phyloP scores from a whole-genome alignment of 2,113 vertebrate species.

The Cardinalis cardinalis region DNA sequence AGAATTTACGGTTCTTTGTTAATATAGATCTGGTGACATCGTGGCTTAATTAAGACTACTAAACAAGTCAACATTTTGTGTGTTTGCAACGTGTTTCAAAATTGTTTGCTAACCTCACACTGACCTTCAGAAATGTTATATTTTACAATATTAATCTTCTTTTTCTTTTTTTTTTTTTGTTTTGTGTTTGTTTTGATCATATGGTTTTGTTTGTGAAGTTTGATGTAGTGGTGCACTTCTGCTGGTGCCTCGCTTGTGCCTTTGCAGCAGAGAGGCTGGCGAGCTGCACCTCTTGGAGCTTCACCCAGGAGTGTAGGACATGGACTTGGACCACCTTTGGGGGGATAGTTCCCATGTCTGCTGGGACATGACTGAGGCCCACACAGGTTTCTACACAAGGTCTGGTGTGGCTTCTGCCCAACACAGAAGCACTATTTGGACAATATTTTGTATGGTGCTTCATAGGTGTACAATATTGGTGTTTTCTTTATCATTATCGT shows the following conservation, averaged over 20 bases:
- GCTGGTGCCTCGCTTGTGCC: not conserved
- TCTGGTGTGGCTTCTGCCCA: not conserved
- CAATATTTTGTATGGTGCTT: not conserved
- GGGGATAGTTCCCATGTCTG: fast-evolving
- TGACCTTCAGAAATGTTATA: constrained; percentile 24
- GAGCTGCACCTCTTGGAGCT: not conserved
- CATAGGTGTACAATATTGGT: not conserved
- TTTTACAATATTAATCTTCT: constrained; percentile 2
- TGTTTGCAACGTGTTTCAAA: constrained; percentile 52
- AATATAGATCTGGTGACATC: constrained; percentile 44
- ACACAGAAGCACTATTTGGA: not conserved
- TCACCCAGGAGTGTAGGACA: not conserved
- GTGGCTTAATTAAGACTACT: constrained; percentile 66
- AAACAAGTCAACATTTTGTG: constrained; percentile 61
- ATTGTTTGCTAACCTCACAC: constrained; percentile 42
- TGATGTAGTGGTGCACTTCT: not conserved
- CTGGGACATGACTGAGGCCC: not conserved
- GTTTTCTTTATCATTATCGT: not conserved
- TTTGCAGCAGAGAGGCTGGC: not conserved
- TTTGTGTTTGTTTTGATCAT: not conserved
- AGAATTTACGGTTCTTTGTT: constrained; percentile 62
- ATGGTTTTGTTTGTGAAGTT: not conserved
- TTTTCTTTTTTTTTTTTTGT: not conserved
- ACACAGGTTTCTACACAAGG: not conserved
- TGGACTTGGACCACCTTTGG: not conserved